Evolutionary conservation across 1,140 invertebrate species (phyloP).

Genomic region (Drosophila albomicans): DNA sequence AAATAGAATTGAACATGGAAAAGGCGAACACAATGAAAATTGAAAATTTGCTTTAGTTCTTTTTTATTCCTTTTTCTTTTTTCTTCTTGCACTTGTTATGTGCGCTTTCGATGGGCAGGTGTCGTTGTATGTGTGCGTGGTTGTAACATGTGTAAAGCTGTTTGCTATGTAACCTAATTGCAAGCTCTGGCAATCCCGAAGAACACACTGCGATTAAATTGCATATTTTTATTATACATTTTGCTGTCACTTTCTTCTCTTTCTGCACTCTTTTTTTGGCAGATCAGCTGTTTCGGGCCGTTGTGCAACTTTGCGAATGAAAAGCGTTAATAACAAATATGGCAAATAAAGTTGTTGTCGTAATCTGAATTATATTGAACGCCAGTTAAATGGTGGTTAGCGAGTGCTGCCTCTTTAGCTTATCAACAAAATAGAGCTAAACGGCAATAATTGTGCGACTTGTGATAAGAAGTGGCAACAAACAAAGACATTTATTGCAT

Average conservation of each 20-base stretch:
- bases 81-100: background rate
- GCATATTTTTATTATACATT: background rate
- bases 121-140: slow-evolving; percentile 14
- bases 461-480: slow-evolving; percentile 41
- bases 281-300: background rate
- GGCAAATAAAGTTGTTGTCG: background rate
- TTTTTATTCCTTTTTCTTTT: slow-evolving; percentile 12
- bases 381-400: slow-evolving; percentile 25
- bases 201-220: no score
- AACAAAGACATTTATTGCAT: slow-evolving; percentile 71
- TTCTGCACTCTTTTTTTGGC: background rate
- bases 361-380: slow-evolving; percentile 5
- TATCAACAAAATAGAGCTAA: slow-evolving; percentile 36
- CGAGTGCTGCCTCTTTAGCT: slow-evolving; percentile 26
- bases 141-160: slow-evolving; percentile 15
- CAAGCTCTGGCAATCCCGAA: background rate
- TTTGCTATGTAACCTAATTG: slow-evolving; percentile 24
- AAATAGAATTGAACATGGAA: slow-evolving; percentile 76
- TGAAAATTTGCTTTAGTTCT: slow-evolving; percentile 50
- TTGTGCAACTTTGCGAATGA: background rate
- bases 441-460: slow-evolving; percentile 42
- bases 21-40: slow-evolving; percentile 66
- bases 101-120: slow-evolving; percentile 42
- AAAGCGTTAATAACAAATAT: slow-evolving; percentile 35
- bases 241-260: background rate